phyloP scores from a whole-genome alignment of 2,113 vertebrate genomes.

The Beaufortia kweichowensis region DNA sequence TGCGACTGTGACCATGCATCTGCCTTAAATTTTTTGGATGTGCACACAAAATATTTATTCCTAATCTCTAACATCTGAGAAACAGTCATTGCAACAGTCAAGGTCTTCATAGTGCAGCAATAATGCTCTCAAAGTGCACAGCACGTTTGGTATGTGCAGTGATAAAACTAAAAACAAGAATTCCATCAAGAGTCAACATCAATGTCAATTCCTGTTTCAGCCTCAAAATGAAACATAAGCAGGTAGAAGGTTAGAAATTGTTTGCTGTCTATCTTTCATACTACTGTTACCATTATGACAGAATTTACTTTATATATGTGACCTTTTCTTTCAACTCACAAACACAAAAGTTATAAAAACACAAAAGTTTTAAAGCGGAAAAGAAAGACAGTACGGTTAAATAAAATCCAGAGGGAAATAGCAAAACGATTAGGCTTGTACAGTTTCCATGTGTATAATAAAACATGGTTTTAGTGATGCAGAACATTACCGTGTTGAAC shows the following conservation, averaged over 20 bases:
- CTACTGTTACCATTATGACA: background rate
- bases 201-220: background rate
- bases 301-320: background rate
- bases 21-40: too few relatives aligned
- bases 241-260: background rate
- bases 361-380: background rate
- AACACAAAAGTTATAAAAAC: background rate
- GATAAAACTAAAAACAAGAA: background rate
- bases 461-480: slow-evolving; percentile 6
- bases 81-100: background rate
- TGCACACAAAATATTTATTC: background rate
- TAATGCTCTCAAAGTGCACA: background rate
- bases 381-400: background rate
- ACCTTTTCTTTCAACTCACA: background rate
- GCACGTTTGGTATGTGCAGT: background rate
- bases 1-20: too few relatives aligned
- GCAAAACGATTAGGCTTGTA: background rate
- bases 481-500: slow-evolving; percentile 10
- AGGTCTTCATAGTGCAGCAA: background rate
- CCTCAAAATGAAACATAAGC: background rate
- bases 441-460: slow-evolving; percentile 24
- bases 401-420: slow-evolving; percentile 15
- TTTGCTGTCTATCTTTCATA: background rate
- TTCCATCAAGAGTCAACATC: background rate
- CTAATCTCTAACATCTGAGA: background rate